phyloP scores from a whole-genome alignment of 2,888 invertebrate species.

The Amblyjoppa fuscipennis region DNA sequence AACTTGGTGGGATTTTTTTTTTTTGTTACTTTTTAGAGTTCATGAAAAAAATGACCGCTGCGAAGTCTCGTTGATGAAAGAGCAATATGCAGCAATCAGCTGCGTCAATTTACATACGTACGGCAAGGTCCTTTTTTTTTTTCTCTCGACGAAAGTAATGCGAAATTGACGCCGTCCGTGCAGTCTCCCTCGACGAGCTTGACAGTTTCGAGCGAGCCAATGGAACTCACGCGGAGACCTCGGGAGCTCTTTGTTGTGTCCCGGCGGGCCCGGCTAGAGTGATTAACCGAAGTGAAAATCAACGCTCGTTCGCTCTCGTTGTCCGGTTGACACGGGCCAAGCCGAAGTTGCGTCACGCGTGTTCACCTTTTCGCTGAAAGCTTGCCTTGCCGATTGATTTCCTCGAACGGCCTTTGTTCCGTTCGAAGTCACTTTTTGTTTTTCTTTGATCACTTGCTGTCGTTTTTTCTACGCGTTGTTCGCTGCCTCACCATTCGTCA shows the following conservation, averaged over 20 bases:
- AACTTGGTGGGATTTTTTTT: neutral
- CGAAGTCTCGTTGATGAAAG: neutral
- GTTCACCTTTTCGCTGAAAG: conserved; percentile 20
- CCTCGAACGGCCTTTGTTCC: conserved; percentile 30
- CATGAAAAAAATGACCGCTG: neutral
- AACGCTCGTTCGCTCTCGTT: conserved; percentile 19
- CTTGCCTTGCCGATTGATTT: conserved; percentile 36
- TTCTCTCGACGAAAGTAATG: conserved; percentile 1
- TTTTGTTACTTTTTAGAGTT: neutral
- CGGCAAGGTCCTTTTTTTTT: neutral
- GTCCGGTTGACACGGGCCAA: neutral
- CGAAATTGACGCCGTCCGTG: neutral
- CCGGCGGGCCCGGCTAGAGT: conserved; percentile 1
- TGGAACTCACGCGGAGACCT: neutral
- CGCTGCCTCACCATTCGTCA: neutral
- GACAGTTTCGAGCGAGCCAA: conserved; percentile 11
- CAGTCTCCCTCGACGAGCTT: neutral
- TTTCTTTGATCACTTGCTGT: neutral
- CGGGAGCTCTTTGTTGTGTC: conserved; percentile 16
- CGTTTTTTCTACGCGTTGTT: neutral
- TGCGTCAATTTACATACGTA: neutral
- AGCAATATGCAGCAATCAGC: neutral
- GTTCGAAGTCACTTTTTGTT: conserved; percentile 6
- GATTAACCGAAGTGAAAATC: conserved; percentile 37
- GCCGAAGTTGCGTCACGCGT: conserved; percentile 11